These are phyloP conservation scores for Tinea trinotella DNA, from an alignment of 2,888 invertebrate species.

Conservation along the genomic window DNA sequence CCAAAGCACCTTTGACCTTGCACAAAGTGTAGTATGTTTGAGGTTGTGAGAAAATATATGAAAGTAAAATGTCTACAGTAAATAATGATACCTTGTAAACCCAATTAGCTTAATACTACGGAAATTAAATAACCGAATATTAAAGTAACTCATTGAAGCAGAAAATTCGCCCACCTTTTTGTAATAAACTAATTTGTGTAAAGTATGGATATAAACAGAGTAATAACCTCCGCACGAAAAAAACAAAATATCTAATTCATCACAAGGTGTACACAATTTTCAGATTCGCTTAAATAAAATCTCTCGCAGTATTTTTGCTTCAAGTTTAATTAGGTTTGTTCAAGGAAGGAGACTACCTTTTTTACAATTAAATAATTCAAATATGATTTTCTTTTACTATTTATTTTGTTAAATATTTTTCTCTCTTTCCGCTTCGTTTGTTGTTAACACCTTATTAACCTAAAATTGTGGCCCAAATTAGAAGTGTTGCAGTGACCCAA, in stretches of 20 bases:
- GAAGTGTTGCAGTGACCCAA: background rate
- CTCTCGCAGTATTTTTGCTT: no score
- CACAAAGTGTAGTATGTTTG: no score
- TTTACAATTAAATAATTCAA: slow-evolving; percentile 9
- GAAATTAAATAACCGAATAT: background rate
- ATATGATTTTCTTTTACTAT: background rate
- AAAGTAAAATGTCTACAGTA: no score
- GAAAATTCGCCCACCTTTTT: background rate
- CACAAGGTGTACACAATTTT: background rate
- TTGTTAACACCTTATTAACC: background rate
- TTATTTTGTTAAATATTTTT: slow-evolving; percentile 6
- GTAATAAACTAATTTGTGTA: background rate
- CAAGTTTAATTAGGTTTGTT: background rate
- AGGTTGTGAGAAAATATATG: no score
- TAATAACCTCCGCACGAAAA: background rate
- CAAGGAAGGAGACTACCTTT: background rate
- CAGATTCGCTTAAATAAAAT: background rate
- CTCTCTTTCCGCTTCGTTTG: background rate
- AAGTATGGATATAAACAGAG: background rate
- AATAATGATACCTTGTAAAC: background rate
- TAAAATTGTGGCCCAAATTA: background rate
- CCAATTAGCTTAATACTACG: no score
- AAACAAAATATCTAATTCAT: background rate
- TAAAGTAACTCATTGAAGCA: background rate
- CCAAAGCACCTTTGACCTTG: no score